Evolutionary conservation across 2,888 invertebrate genomes (phyloP).

Genomic region (Bugula neritina): DNA sequence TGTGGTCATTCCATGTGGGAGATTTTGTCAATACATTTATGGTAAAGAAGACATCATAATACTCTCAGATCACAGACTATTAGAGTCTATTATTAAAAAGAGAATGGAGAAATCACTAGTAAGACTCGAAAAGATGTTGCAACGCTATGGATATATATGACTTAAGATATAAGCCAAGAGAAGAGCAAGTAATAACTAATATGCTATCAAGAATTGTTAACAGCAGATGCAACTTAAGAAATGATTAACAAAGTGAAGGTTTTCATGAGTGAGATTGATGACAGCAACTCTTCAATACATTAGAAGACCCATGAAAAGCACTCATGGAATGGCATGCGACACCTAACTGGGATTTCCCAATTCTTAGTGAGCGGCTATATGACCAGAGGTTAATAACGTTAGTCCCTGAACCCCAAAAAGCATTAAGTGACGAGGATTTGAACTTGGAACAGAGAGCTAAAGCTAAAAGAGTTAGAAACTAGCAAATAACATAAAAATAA

Average conservation of each 20-base stretch:
- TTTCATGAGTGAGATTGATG: neutral
- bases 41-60: constrained; percentile 22
- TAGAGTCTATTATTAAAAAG: neutral
- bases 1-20: constrained; percentile 30
- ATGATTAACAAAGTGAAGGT: neutral
- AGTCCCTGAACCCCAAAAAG: neutral
- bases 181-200: neutral
- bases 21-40: constrained; percentile 33
- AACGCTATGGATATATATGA: constrained; percentile 12
- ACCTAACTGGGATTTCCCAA: constrained; percentile 21
- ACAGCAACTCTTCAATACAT: constrained; percentile 29
- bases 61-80: neutral
- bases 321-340: constrained; percentile 3
- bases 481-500: neutral
- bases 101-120: constrained; percentile 1
- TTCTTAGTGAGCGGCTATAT: neutral
- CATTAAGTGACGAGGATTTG: neutral
- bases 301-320: constrained; percentile 25
- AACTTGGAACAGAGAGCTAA: neutral
- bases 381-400: neutral
- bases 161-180: constrained; percentile 14
- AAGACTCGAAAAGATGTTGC: neutral
- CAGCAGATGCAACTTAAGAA: neutral
- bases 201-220: constrained; percentile 10
- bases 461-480: neutral